Percentiles rank a stretch among this genome's conserved stretches.
These are phyloP conservation scores for Gibbula magus DNA, from an alignment of 2,888 invertebrate genomes.

Conservation along the genomic window DNA sequence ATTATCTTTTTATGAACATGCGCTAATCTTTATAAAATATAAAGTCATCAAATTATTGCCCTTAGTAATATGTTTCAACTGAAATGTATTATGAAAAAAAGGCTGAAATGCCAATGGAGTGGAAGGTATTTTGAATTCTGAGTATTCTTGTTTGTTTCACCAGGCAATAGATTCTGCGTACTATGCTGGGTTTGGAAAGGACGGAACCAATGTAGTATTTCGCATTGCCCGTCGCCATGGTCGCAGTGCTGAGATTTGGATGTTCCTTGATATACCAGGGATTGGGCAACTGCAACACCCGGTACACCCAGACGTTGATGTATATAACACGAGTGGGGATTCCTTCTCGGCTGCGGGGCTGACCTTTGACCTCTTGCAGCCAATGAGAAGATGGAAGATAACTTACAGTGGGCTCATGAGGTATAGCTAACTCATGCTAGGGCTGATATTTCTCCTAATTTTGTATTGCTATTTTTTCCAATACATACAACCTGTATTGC, in stretches of 20 bases:
- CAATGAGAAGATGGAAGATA: constrained; percentile 80
- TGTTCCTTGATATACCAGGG: constrained; percentile 77
- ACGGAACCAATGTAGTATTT: constrained; percentile 79
- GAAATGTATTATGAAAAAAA: too few species aligned
- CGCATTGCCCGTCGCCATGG: constrained; percentile 78
- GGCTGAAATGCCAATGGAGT: too few species aligned
- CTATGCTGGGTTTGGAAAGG: constrained; percentile 77
- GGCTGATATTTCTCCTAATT: too few species aligned
- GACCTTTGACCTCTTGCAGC: constrained; percentile 81
- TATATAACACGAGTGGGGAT: constrained; percentile 68
- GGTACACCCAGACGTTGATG: constrained; percentile 79
- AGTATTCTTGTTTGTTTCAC: constrained; percentile 28
- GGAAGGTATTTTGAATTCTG: too few species aligned
- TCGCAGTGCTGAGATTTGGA: constrained; percentile 78
- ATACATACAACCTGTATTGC: too few species aligned
- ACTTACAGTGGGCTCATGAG: constrained; percentile 83
- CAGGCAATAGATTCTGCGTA: constrained; percentile 76
- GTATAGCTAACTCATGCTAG: too few species aligned
- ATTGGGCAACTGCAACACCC: constrained; percentile 77
- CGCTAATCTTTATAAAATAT: too few species aligned
- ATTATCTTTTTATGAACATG: too few species aligned
- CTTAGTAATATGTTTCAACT: too few species aligned
- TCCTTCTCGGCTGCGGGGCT: constrained; percentile 74
- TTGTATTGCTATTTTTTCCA: too few species aligned
- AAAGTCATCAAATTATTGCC: too few species aligned